Conservation (phyloP, 2,888 invertebrate genomes). For the Spilosoma lubricipeda region DNA sequence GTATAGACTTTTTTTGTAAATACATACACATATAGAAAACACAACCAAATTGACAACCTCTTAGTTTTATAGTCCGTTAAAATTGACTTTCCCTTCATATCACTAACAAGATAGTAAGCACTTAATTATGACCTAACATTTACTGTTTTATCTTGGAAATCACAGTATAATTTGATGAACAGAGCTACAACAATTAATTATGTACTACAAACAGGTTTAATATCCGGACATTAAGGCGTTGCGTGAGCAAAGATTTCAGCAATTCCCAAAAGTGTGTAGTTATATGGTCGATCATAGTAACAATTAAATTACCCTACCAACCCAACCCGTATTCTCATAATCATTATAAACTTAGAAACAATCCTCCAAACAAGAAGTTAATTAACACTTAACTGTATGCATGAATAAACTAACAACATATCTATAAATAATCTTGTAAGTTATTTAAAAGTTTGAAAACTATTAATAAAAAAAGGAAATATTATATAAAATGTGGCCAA, state of each 20-base stretch:
- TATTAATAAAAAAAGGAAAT: too few species aligned
- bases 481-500: too few species aligned
- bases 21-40: too few species aligned
- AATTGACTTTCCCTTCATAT: not conserved
- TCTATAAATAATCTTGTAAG: not conserved
- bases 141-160: not conserved
- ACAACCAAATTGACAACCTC: too few species aligned
- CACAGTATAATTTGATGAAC: not conserved
- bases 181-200: conserved; percentile 7
- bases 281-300: conserved; percentile 10
- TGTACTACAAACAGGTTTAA: conserved; percentile 10
- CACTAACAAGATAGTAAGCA: not conserved
- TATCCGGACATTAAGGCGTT: conserved; percentile 7
- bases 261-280: conserved; percentile 20
- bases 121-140: not conserved
- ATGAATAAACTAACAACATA: not conserved
- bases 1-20: too few species aligned
- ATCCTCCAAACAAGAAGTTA: not conserved
- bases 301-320: conserved; percentile 17
- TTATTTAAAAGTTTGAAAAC: not conserved
- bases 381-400: not conserved
- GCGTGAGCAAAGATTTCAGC: conserved; percentile 11
- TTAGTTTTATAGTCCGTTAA: too few species aligned
- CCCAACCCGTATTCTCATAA: not conserved
- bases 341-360: not conserved